A percentile compares a stretch with the other conserved stretches of the same genome.
These are phyloP conservation scores for Macquaria ambigua DNA, from an alignment of 2,113 vertebrate species.

Conservation along the genomic window DNA sequence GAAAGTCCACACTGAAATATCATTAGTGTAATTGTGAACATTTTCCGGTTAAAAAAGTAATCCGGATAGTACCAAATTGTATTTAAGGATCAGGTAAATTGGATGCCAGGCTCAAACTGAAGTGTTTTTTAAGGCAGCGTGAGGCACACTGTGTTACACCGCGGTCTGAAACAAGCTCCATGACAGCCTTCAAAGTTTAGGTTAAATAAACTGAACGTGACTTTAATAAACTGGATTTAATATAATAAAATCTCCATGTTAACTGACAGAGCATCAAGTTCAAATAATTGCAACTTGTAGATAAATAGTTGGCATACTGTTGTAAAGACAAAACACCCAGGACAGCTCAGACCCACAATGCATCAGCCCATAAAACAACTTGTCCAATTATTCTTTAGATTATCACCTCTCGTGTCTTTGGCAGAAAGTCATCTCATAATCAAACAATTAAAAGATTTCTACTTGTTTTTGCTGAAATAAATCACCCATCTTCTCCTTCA, in stretches of 20 bases:
- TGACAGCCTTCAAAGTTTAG: background rate
- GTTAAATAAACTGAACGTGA: background rate
- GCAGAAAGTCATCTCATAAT: background rate
- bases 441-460: background rate
- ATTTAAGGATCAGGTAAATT: background rate
- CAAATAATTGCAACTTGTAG: background rate
- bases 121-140: conserved; percentile 24
- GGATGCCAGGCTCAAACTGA: background rate
- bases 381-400: background rate
- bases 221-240: background rate
- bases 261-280: background rate
- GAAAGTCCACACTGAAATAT: background rate
- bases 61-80: background rate
- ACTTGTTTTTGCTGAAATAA: background rate
- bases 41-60: background rate
- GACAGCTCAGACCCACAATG: background rate
- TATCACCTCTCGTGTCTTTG: conserved; percentile 1
- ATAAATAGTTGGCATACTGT: background rate
- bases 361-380: background rate
- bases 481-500: background rate
- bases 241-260: background rate
- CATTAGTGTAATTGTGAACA: background rate
- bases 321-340: background rate
- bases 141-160: background rate
- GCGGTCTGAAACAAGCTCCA: background rate